Conservation (phyloP, 2,888 invertebrate genomes). For the Netelia virgata region DNA sequence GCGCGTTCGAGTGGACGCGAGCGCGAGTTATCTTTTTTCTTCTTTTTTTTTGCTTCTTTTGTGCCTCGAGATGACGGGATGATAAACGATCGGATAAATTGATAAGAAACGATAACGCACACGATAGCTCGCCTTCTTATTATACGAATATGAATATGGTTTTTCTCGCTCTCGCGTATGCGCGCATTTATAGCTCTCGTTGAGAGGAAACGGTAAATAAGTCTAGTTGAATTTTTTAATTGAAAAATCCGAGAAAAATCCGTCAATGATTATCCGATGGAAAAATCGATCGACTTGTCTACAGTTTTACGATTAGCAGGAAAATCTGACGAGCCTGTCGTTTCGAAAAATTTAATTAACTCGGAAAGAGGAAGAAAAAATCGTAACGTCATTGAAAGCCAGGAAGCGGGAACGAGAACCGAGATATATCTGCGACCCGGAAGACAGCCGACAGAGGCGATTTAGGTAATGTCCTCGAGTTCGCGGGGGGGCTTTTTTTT, state of each 20-base stretch:
- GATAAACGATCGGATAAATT: neutral
- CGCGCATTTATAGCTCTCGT: too few species aligned
- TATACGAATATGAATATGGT: too few species aligned
- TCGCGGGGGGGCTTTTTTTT: constrained; percentile 16
- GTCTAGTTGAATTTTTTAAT: too few species aligned
- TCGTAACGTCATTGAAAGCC: neutral
- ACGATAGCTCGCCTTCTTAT: too few species aligned
- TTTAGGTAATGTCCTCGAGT: constrained; percentile 44
- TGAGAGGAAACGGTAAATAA: too few species aligned
- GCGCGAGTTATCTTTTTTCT: neutral
- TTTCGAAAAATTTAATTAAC: too few species aligned
- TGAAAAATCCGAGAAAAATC: too few species aligned
- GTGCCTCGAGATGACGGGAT: neutral
- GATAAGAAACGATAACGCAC: neutral
- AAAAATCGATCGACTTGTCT: neutral
- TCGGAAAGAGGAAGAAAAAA: too few species aligned
- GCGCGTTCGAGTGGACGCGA: too few species aligned
- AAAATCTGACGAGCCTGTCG: too few species aligned
- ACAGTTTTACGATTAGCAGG: neutral
- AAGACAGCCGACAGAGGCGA: constrained; percentile 23
- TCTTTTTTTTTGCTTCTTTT: neutral
- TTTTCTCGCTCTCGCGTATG: too few species aligned
- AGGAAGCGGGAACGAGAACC: constrained; percentile 4
- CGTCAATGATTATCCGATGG: too few species aligned
- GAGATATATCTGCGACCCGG: constrained; percentile 1